These are phyloP conservation scores for Ecliptopera silaceata DNA, from an alignment of 2,888 invertebrate species.

Conservation along the genomic window DNA sequence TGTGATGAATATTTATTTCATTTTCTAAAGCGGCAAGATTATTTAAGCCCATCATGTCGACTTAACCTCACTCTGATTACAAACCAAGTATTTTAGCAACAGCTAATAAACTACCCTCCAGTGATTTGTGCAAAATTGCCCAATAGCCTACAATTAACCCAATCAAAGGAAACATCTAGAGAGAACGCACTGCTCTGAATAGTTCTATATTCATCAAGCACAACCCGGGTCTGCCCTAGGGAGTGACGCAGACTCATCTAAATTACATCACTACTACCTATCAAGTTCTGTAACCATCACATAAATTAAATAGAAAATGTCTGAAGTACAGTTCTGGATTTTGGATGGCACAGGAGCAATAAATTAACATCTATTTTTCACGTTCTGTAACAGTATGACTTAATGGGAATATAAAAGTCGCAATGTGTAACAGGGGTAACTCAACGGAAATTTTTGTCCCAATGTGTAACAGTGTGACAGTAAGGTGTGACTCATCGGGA, in stretches of 20 bases:
- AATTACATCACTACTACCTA: constrained; percentile 47
- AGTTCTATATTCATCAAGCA: constrained; percentile 57
- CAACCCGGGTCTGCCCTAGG: constrained; percentile 53
- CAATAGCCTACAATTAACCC: constrained; percentile 14
- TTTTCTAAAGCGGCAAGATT: too few relatives aligned
- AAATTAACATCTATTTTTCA: background rate
- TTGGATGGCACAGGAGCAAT: constrained; percentile 47
- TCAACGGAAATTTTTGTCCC: too few relatives aligned
- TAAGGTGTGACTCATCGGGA: too few relatives aligned
- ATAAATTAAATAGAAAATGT: constrained; percentile 14
- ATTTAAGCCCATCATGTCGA: too few relatives aligned
- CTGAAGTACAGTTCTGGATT: background rate
- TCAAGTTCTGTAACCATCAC: constrained; percentile 42
- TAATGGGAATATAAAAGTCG: too few relatives aligned
- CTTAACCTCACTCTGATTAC: too few relatives aligned
- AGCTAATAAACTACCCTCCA: background rate
- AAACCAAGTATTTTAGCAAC: background rate
- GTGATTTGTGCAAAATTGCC: constrained; percentile 16
- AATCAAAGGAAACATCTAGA: constrained; percentile 31
- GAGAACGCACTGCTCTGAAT: constrained; percentile 36
- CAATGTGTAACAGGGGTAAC: too few relatives aligned
- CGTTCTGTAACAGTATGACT: too few relatives aligned
- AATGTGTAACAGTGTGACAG: too few relatives aligned
- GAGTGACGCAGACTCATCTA: constrained; percentile 50
- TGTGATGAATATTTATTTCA: too few relatives aligned